Evolutionary conservation across 2,113 vertebrate species (phyloP).

Genomic region (Aldabrachelys gigantea): DNA sequence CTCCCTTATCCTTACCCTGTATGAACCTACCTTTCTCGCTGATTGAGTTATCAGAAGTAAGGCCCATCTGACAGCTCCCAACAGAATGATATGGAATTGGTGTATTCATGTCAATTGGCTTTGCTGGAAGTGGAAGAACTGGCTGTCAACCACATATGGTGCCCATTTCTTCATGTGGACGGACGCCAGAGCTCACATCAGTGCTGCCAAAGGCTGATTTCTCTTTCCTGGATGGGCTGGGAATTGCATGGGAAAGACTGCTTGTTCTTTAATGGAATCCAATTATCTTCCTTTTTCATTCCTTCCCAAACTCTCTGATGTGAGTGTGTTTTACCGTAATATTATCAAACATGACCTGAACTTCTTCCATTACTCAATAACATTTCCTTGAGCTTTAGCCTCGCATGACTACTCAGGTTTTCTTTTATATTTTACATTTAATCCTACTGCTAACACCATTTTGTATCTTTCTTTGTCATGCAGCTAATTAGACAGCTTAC

Average conservation of each 20-base stretch:
- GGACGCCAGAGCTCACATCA: constrained; percentile 22
- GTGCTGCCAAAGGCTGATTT: background rate
- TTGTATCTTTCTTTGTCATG: background rate
- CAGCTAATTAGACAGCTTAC: background rate
- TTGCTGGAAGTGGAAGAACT: constrained; percentile 18
- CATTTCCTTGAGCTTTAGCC: background rate
- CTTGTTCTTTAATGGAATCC: background rate
- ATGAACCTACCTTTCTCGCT: constrained; percentile 36
- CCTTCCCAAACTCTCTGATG: background rate
- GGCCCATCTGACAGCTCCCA: constrained; percentile 60
- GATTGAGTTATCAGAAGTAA: constrained; percentile 68
- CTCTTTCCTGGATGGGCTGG: background rate
- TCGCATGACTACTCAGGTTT: background rate
- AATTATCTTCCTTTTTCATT: background rate
- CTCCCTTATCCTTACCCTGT: background rate
- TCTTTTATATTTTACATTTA: background rate
- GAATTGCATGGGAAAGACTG: background rate
- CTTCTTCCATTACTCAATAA: background rate
- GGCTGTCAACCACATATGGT: constrained; percentile 26
- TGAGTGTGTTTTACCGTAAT: background rate
- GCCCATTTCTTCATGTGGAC: constrained; percentile 43
- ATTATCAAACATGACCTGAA: background rate
- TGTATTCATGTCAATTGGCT: constrained; percentile 61
- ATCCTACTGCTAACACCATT: background rate
- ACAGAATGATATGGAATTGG: constrained; percentile 34